Evolutionary conservation across 2,888 invertebrate genomes (phyloP).

Genomic region (Stegana nigrithorax): DNA sequence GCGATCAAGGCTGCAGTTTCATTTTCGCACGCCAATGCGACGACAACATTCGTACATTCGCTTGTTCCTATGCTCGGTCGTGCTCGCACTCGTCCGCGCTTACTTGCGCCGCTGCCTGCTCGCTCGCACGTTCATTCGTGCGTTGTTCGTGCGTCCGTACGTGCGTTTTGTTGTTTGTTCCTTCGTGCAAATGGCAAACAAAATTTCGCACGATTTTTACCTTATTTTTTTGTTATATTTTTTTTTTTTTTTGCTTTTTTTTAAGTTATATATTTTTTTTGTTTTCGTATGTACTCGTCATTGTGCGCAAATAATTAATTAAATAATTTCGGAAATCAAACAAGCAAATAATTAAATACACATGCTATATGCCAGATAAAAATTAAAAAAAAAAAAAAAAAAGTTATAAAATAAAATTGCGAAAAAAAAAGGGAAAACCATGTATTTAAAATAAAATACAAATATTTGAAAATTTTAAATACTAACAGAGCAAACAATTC

Average conservation of each 20-base stretch:
- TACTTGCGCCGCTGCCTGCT: not conserved
- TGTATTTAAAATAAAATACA: not conserved
- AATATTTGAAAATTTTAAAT: not conserved
- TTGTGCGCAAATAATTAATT: not conserved
- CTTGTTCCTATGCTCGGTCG: not conserved
- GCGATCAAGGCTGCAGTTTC: conserved; percentile 24
- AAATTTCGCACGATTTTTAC: not conserved
- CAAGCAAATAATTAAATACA: not conserved
- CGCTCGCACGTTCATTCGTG: conserved; percentile 9
- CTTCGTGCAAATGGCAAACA: not conserved
- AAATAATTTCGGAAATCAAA: not conserved
- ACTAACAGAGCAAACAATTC: not conserved
- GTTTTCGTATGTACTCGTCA: no score
- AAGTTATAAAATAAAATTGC: not conserved
- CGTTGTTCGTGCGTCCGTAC: conserved; percentile 9
- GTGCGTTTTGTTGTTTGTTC: not conserved
- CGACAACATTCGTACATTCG: not conserved
- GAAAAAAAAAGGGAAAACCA: not conserved
- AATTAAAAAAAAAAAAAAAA: not conserved
- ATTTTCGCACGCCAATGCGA: conserved; percentile 17
- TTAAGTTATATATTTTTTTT: not conserved
- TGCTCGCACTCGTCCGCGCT: not conserved
- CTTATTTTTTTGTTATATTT: not conserved
- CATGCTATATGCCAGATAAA: not conserved
- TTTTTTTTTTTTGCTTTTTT: conserved; percentile 1